Evolutionary conservation across 2,888 invertebrate genomes (phyloP).

Genomic region (Papilio demoleus): DNA sequence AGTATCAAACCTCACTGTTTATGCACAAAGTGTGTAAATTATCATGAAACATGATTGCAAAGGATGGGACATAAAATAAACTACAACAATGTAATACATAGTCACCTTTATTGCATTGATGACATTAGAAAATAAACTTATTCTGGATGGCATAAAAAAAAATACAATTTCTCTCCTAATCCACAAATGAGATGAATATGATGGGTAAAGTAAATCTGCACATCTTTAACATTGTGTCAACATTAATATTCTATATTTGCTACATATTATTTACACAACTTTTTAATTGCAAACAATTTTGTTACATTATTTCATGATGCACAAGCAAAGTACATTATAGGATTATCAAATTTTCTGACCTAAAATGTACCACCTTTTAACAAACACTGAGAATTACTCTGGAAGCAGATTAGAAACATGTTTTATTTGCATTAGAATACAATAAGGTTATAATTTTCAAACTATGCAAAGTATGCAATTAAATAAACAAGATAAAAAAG

Average conservation of each 20-base stretch:
- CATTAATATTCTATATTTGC: slow-evolving; percentile 32
- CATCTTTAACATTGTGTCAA: slow-evolving; percentile 26
- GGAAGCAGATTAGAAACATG: slow-evolving; percentile 16
- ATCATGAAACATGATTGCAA: slow-evolving; percentile 9
- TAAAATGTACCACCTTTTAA: background rate
- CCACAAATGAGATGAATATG: slow-evolving; percentile 35
- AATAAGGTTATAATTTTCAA: slow-evolving; percentile 18
- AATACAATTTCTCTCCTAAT: slow-evolving; percentile 44
- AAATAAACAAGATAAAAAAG: slow-evolving; percentile 16
- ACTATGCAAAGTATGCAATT: slow-evolving; percentile 24
- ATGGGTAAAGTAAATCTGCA: slow-evolving; percentile 29
- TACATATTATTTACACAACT: slow-evolving; percentile 35
- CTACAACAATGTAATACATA: slow-evolving; percentile 39
- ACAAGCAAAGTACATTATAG: slow-evolving; percentile 4
- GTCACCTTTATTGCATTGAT: slow-evolving; percentile 65
- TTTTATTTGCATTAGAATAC: slow-evolving; percentile 29
- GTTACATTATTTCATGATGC: background rate
- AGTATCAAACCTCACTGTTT: too few relatives aligned
- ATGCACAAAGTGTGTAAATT: too few relatives aligned
- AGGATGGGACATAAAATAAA: slow-evolving; percentile 8
- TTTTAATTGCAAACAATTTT: slow-evolving; percentile 9
- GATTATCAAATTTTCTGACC: background rate
- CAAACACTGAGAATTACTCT: slow-evolving; percentile 7
- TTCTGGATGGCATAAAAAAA: slow-evolving; percentile 55
- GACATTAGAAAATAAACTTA: slow-evolving; percentile 52